phyloP scores from a whole-genome alignment of 2,797 vertebrate species.

The Sarcophilus harrisii region DNA sequence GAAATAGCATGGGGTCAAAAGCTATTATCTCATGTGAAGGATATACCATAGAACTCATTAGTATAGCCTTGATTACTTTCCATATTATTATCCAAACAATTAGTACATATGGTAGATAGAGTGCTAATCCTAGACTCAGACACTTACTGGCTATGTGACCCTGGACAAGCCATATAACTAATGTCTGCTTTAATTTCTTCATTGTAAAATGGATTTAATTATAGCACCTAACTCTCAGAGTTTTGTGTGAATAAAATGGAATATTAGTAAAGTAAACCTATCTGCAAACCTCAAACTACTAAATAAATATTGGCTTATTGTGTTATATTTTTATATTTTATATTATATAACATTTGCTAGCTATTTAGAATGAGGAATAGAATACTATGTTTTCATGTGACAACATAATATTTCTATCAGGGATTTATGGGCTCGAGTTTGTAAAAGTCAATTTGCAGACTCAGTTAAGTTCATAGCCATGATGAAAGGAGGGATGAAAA shows the following conservation, averaged over 20 bases:
- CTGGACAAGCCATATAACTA: not conserved
- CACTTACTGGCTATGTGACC: not conserved
- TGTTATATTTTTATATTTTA: not conserved
- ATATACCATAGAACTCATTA: not conserved
- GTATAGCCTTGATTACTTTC: not conserved
- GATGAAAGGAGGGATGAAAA: conserved; percentile 29
- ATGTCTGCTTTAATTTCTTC: not conserved
- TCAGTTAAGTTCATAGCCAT: not conserved
- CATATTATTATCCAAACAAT: not conserved
- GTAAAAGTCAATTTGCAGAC: conserved; percentile 40
- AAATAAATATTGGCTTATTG: not conserved
- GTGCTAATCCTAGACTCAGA: not conserved
- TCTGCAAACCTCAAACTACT: not conserved
- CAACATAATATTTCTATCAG: conserved; percentile 44
- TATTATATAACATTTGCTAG: not conserved
- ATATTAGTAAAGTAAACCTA: conserved; percentile 28
- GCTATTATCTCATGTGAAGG: conserved; percentile 1
- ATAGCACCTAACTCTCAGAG: not conserved
- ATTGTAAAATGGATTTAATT: not conserved
- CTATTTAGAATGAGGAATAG: not conserved
- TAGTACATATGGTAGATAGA: not conserved
- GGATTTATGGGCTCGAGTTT: conserved; percentile 19
- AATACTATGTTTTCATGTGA: conserved; percentile 14
- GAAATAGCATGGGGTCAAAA: not conserved
- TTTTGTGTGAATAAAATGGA: not conserved